Conservation (phyloP, 2,113 vertebrate species). For the Perca schrenkii region DNA sequence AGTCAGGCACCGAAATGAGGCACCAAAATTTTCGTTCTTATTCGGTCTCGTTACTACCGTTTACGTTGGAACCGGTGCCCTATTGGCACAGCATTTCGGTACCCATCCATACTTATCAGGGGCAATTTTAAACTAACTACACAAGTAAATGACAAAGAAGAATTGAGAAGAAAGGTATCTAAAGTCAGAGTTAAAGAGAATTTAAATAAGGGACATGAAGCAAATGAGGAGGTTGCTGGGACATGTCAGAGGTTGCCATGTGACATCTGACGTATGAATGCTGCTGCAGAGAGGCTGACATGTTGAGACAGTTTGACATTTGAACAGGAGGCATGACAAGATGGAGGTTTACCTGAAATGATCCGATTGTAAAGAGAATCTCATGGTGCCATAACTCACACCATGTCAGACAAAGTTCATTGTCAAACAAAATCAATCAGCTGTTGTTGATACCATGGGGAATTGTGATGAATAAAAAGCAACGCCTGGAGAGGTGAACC, state of each 20-base stretch:
- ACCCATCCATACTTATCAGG: not conserved
- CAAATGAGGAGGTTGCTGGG: constrained; percentile 33
- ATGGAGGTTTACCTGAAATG: constrained; percentile 39
- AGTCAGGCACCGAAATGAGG: no score
- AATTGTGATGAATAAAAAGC: constrained; percentile 1
- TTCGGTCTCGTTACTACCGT: no score
- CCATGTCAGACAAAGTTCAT: constrained; percentile 21
- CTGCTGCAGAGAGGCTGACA: constrained; percentile 35
- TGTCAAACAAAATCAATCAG: constrained; percentile 45
- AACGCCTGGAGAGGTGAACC: not conserved
- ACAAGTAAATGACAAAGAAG: constrained; percentile 16
- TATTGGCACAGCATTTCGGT: no score
- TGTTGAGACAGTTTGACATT: constrained; percentile 54
- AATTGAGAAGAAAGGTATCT: constrained; percentile 4
- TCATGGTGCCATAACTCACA: constrained; percentile 8
- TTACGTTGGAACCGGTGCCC: no score
- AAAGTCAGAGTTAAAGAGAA: constrained; percentile 8
- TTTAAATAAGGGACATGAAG: constrained; percentile 25
- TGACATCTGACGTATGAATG: constrained; percentile 46
- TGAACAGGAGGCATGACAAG: constrained; percentile 29
- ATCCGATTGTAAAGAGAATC: constrained; percentile 32
- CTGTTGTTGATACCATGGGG: constrained; percentile 2
- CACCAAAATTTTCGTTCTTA: no score
- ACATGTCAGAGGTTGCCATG: constrained; percentile 48
- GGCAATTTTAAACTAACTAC: not conserved